Percentiles rank a stretch among this genome's conserved stretches.
phyloP scores from a whole-genome alignment of 2,888 invertebrate species.

The Cetonia aurata region DNA sequence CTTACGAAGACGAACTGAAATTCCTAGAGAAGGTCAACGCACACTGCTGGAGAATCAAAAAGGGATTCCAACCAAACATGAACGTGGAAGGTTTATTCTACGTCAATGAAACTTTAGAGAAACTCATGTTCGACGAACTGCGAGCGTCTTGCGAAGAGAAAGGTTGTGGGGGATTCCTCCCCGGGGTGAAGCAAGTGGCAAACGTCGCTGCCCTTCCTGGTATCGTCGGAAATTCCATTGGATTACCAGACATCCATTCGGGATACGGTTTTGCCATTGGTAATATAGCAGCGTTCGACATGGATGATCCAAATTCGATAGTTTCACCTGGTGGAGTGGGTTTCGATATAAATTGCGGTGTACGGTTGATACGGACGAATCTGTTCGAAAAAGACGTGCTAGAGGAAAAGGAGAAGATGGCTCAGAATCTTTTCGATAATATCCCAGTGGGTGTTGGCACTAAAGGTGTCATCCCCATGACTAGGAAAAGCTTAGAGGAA shows the following conservation, averaged over 20 bases:
- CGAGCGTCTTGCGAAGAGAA: slow-evolving; percentile 90
- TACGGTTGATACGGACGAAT: slow-evolving; percentile 94
- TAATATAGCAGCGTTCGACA: slow-evolving; percentile 99
- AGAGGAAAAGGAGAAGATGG: slow-evolving; percentile 94
- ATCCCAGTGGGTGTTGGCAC: slow-evolving; percentile 99
- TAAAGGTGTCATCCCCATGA: slow-evolving; percentile 99
- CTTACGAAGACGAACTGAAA: slow-evolving; percentile 92
- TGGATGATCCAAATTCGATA: slow-evolving; percentile 89
- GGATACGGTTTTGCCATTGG: slow-evolving; percentile 99
- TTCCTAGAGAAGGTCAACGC: slow-evolving; percentile 91
- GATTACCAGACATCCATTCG: slow-evolving; percentile 96
- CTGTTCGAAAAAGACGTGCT: slow-evolving; percentile 91
- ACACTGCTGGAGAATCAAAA: slow-evolving; percentile 93
- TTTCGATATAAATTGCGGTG: slow-evolving; percentile 99
- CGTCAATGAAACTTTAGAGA: slow-evolving; percentile 91
- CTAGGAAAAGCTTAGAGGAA: slow-evolving; percentile 94
- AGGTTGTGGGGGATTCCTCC: slow-evolving; percentile 94
- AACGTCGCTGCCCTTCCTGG: slow-evolving; percentile 99
- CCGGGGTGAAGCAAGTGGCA: slow-evolving; percentile 98
- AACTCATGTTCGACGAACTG: slow-evolving; percentile 97
- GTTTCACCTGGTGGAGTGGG: slow-evolving; percentile 99
- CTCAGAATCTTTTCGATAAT: slow-evolving; percentile 98
- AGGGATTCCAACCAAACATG: slow-evolving; percentile 99
- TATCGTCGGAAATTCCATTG: slow-evolving; percentile 93
- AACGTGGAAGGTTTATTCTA: slow-evolving; percentile 98